Evolutionary conservation across 2,113 vertebrate species (phyloP).

Genomic region (Pteropus alecto): DNA sequence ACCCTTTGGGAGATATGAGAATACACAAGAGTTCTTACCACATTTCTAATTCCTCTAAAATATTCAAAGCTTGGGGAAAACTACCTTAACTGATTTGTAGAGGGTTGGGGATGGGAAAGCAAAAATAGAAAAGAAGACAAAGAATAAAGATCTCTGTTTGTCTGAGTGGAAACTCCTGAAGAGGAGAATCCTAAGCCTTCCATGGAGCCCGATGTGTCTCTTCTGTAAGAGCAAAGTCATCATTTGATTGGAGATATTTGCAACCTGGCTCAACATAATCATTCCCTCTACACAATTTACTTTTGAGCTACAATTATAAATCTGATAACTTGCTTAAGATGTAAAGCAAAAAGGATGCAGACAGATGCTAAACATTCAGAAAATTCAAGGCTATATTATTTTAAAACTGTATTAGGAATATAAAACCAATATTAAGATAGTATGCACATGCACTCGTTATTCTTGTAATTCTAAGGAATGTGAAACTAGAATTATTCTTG

Average conservation of each 20-base stretch:
- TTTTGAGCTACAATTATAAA: neutral
- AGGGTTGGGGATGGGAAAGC: neutral
- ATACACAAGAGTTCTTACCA: neutral
- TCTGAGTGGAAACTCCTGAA: neutral
- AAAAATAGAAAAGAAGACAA: neutral
- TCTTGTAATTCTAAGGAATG: conserved; percentile 24
- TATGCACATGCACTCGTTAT: neutral
- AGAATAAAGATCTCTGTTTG: neutral
- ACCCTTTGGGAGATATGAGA: neutral
- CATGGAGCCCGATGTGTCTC: neutral
- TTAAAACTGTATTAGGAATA: neutral
- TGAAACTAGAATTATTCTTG: conserved; percentile 45
- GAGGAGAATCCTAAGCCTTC: neutral
- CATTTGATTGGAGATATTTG: neutral
- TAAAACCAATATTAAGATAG: neutral
- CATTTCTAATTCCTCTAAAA: neutral
- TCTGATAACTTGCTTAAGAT: neutral
- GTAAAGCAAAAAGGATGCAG: neutral
- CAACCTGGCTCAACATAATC: neutral
- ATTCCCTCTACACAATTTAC: neutral
- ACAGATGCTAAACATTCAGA: neutral
- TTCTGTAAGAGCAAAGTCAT: neutral
- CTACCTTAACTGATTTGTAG: neutral
- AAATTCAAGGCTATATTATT: neutral
- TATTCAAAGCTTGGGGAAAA: neutral